phyloP scores from a whole-genome alignment of 2,797 vertebrate genomes.

The Fistularia commersonii region DNA sequence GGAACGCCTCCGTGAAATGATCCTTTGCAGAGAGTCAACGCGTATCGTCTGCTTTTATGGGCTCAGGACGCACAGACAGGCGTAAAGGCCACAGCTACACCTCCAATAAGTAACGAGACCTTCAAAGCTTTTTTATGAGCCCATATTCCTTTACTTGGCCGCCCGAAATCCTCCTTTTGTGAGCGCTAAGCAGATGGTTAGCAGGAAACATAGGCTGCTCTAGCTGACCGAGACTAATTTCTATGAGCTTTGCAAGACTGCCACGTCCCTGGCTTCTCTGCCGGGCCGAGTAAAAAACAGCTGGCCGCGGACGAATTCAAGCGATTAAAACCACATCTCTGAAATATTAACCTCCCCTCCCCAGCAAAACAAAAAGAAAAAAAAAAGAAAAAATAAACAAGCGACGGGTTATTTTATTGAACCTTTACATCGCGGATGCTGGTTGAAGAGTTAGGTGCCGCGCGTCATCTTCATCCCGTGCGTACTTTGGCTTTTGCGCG shows the following conservation, averaged over 20 bases:
- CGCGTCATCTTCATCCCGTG: no score
- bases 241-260: constrained; percentile 95
- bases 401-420: no score
- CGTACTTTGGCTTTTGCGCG: no score
- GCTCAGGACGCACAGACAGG: constrained; percentile 28
- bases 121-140: constrained; percentile 79
- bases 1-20: constrained; percentile 75
- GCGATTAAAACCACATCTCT: constrained; percentile 80
- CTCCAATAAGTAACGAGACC: constrained; percentile 73
- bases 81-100: constrained; percentile 45
- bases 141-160: constrained; percentile 65
- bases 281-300: constrained; percentile 91
- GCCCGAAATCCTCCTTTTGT: constrained; percentile 94
- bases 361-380: not conserved
- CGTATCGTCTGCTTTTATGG: constrained; percentile 38
- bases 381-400: no score
- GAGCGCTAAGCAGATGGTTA: constrained; percentile 96
- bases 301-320: constrained; percentile 91
- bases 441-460: no score
- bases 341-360: constrained; percentile 79
- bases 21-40: constrained; percentile 35
- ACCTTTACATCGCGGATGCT: no score
- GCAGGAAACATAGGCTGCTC: constrained; percentile 94
- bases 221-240: constrained; percentile 97
- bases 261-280: constrained; percentile 92